phyloP scores from a whole-genome alignment of 2,888 invertebrate species.

The Nemotelus nigrinus region DNA sequence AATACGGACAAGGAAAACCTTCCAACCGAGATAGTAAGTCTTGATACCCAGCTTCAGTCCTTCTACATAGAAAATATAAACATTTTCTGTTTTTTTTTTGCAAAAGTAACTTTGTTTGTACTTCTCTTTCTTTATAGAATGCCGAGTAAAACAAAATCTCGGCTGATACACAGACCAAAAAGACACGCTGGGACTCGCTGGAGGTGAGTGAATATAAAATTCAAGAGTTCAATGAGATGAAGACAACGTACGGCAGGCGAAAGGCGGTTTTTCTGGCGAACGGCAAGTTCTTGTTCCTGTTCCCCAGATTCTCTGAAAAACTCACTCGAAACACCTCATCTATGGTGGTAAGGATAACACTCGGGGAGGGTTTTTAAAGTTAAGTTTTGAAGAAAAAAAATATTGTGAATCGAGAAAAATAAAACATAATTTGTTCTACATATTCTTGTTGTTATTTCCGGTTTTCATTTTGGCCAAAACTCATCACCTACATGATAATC shows the following conservation, averaged over 20 bases:
- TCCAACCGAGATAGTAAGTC: no score
- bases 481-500: no score
- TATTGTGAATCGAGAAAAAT: no score
- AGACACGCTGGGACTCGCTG: neutral
- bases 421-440: no score
- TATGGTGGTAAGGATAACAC: neutral
- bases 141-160: neutral
- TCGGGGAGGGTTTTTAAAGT: neutral
- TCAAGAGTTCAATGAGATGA: neutral
- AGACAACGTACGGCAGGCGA: neutral
- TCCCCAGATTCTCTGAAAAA: neutral
- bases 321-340: neutral
- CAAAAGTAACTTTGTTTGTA: no score
- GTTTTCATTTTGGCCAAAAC: no score
- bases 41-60: no score
- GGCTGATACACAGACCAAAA: neutral
- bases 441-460: no score
- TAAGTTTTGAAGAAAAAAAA: no score
- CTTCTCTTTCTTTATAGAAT: neutral
- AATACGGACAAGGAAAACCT: no score
- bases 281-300: neutral
- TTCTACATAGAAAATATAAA: no score
- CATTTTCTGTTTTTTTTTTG: no score
- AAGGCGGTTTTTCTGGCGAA: neutral
- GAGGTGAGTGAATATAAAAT: neutral